Evolutionary conservation across 1,140 invertebrate species (phyloP).

Genomic region (Hylaeus anthracinus): DNA sequence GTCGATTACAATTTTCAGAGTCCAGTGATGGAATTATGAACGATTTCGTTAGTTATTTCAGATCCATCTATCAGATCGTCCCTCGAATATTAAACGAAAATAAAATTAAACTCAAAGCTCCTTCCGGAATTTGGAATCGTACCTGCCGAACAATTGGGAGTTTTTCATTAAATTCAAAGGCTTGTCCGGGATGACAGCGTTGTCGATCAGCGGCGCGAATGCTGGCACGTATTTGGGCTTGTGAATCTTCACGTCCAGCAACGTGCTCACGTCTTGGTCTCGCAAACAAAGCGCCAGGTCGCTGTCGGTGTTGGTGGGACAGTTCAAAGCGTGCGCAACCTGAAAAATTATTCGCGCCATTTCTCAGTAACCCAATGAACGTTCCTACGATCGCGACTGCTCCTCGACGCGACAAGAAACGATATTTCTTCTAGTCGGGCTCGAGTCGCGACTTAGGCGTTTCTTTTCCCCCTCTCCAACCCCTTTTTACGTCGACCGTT

Average conservation of each 20-base stretch:
- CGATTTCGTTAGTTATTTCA: too few species aligned
- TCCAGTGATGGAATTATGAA: not conserved
- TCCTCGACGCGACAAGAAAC: constrained; percentile 24
- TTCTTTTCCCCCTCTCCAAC: not conserved
- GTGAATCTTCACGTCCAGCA: constrained; percentile 75
- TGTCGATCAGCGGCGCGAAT: constrained; percentile 90
- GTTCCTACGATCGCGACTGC: constrained; percentile 11
- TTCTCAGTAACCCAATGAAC: constrained; percentile 46
- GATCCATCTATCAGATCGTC: too few species aligned
- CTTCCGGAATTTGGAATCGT: constrained; percentile 39
- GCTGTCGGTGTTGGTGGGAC: constrained; percentile 83
- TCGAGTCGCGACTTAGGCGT: constrained; percentile 21
- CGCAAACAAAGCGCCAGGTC: constrained; percentile 85
- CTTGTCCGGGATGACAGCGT: constrained; percentile 90
- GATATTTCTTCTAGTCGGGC: constrained; percentile 43
- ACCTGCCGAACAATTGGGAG: constrained; percentile 88
- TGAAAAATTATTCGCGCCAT: constrained; percentile 61
- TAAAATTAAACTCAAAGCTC: not conserved
- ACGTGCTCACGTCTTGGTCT: constrained; percentile 73
- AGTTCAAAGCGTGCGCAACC: constrained; percentile 90
- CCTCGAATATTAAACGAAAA: too few species aligned
- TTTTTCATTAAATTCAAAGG: constrained; percentile 88
- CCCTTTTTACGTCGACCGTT: not conserved
- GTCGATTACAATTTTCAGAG: not conserved
- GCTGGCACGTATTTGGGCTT: constrained; percentile 78